Evolutionary conservation across 2,888 invertebrate species (phyloP).

Genomic region (Athalia cordata): DNA sequence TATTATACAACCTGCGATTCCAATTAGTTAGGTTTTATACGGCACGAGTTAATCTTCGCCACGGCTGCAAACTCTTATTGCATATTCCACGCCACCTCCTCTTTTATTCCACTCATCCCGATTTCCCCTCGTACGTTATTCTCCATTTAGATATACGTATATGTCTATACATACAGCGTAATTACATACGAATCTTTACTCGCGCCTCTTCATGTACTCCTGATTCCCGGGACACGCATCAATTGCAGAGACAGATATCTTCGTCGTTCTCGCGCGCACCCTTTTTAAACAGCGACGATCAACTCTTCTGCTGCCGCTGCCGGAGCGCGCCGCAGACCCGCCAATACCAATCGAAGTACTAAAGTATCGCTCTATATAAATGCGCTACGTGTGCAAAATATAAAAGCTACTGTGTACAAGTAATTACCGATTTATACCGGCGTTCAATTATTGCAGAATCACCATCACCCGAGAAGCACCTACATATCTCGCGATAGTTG

Average conservation of each 20-base stretch:
- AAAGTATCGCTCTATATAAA: too few relatives aligned
- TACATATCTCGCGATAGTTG: background rate
- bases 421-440: conserved; percentile 29
- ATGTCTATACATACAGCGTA: background rate
- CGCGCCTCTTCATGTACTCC: background rate
- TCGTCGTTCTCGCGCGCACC: background rate
- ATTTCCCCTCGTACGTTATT: too few relatives aligned
- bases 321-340: background rate
- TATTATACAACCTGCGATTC: conserved; percentile 52
- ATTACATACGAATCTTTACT: conserved; percentile 5
- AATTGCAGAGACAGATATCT: conserved; percentile 10
- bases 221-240: conserved; percentile 18
- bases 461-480: background rate
- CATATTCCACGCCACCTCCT: conserved; percentile 22
- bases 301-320: background rate
- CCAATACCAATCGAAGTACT: background rate
- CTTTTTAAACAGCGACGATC: background rate
- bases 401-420: conserved; percentile 14
- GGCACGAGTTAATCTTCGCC: conserved; percentile 53
- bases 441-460: conserved; percentile 40
- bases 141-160: too few relatives aligned
- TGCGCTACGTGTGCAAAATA: conserved; percentile 23
- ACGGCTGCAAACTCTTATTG: conserved; percentile 40
- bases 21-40: conserved; percentile 58
- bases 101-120: too few relatives aligned